These are phyloP conservation scores for Enteromius trimaculatus DNA, from an alignment of 2,797 vertebrate species.

Conservation along the genomic window DNA sequence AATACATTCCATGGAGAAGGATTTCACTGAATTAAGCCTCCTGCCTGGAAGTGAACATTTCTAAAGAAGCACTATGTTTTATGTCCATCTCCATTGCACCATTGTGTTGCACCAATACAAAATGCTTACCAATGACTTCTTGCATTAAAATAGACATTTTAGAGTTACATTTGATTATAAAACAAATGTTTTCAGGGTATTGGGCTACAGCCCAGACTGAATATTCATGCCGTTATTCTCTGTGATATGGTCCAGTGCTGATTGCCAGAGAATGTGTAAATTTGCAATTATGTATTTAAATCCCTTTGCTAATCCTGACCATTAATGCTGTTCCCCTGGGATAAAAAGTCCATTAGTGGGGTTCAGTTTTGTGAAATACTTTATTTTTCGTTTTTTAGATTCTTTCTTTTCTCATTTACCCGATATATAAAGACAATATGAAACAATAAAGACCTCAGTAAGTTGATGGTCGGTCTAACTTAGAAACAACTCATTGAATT, in stretches of 20 bases:
- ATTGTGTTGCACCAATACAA: neutral
- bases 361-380: neutral
- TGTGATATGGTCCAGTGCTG: conserved; percentile 37
- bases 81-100: neutral
- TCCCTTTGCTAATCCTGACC: conserved; percentile 44
- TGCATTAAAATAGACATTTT: neutral
- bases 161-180: conserved; percentile 64
- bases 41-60: neutral
- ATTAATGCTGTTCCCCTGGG: conserved; percentile 36
- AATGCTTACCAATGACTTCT: neutral
- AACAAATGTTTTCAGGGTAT: conserved; percentile 70
- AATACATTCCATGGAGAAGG: neutral
- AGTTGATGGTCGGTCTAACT: neutral
- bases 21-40: neutral
- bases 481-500: neutral
- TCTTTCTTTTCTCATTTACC: neutral
- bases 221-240: conserved; percentile 16
- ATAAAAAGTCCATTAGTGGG: conserved; percentile 29
- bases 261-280: conserved; percentile 31
- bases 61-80: neutral
- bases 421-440: neutral
- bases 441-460: neutral
- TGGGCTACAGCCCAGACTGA: conserved; percentile 45
- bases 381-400: neutral
- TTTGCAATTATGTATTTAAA: conserved; percentile 53